Percentiles rank a stretch among this genome's conserved stretches.
phyloP scores from a whole-genome alignment of 2,888 invertebrate genomes.

The Lutraria lutraria region DNA sequence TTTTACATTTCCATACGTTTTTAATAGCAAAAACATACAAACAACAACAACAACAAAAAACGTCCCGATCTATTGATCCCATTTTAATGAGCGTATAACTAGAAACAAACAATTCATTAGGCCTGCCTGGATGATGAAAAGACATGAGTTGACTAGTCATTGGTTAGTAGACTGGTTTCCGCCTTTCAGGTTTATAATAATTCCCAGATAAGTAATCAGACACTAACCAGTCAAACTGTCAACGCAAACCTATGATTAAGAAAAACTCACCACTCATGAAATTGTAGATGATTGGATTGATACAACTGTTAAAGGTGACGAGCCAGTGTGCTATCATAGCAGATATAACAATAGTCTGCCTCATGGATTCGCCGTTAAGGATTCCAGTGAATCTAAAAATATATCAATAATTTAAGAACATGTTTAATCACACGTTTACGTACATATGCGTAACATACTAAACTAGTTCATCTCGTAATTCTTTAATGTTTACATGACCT shows the following conservation, averaged over 20 bases:
- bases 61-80: too few species aligned
- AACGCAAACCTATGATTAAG: background rate
- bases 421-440: background rate
- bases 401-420: background rate
- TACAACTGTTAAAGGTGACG: constrained; percentile 96
- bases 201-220: too few species aligned
- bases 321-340: constrained; percentile 94
- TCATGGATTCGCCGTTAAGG: constrained; percentile 18
- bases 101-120: too few species aligned
- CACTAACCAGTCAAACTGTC: too few species aligned
- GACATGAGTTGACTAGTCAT: too few species aligned
- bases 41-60: too few species aligned
- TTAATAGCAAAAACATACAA: too few species aligned
- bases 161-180: too few species aligned
- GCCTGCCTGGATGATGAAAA: too few species aligned
- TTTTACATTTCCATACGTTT: too few species aligned
- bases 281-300: constrained; percentile 98
- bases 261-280: constrained; percentile 94
- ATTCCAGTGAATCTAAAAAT: constrained; percentile 65
- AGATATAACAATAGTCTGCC: constrained; percentile 60
- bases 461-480: background rate
- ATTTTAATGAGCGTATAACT: too few species aligned
- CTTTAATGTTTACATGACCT: background rate
- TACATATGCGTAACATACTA: background rate
- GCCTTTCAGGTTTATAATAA: too few species aligned